A percentile compares a stretch with the other conserved stretches of the same genome.
Conservation (phyloP, 2,888 invertebrate genomes). For the Metacarcinus magister region DNA sequence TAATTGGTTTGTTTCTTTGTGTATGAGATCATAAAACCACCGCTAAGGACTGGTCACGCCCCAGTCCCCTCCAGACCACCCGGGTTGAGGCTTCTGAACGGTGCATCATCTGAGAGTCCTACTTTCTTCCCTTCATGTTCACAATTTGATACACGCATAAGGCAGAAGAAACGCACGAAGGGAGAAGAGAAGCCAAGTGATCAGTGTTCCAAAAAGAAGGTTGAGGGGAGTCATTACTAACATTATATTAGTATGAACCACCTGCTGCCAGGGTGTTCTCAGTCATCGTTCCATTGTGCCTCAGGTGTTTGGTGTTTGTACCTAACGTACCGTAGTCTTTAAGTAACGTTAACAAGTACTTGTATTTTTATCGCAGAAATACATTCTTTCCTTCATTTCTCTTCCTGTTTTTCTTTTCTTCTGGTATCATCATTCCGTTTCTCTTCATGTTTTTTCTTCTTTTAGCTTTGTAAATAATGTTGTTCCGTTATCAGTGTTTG, state of each 20-base stretch:
- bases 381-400: background rate
- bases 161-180: background rate
- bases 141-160: background rate
- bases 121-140: background rate
- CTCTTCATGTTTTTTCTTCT: background rate
- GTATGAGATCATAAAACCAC: background rate
- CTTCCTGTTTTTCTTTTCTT: background rate
- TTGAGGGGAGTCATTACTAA: background rate
- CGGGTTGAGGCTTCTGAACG: background rate
- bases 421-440: background rate
- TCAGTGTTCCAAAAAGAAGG: background rate
- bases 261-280: background rate
- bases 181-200: background rate
- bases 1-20: background rate
- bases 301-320: constrained; percentile 1
- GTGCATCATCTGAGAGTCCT: background rate
- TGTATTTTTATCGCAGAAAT: background rate
- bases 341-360: constrained; percentile 1
- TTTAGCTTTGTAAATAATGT: background rate
- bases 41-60: background rate
- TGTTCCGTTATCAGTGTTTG: background rate
- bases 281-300: background rate
- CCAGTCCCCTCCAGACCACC: constrained; percentile 7
- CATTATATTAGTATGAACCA: background rate
- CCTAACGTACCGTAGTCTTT: constrained; percentile 26